These are phyloP conservation scores for Hemicrepidius hirtus DNA, from an alignment of 2,888 invertebrate species.

Conservation along the genomic window DNA sequence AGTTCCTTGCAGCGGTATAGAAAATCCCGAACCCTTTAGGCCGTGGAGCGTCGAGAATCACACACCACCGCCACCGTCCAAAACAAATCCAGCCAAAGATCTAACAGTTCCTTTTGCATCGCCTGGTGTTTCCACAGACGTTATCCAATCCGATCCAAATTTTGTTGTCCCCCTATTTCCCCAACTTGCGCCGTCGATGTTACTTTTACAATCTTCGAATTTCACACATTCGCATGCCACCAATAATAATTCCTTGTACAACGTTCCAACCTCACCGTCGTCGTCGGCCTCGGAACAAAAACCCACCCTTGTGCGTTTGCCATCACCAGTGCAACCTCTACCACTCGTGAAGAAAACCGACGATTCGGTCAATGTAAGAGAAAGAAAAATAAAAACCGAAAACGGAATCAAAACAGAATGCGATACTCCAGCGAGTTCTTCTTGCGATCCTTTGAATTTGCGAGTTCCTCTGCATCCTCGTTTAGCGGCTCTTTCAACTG, in stretches of 20 bases:
- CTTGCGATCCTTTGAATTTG: conserved; percentile 62
- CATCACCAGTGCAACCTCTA: conserved; percentile 52
- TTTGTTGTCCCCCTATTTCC: conserved; percentile 41
- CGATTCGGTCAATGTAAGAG: conserved; percentile 7
- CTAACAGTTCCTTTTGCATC: conserved; percentile 35
- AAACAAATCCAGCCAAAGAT: conserved; percentile 29
- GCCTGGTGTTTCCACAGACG: conserved; percentile 21
- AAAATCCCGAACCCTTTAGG: conserved; percentile 73
- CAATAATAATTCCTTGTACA: conserved; percentile 57
- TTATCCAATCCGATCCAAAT: conserved; percentile 33
- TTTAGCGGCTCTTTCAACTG: conserved; percentile 57
- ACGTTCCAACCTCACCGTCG: conserved; percentile 61
- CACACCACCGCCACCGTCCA: conserved; percentile 13
- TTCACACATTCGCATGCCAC: conserved; percentile 55
- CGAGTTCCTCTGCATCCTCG: conserved; percentile 67
- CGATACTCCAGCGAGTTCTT: conserved; percentile 54
- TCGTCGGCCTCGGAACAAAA: conserved; percentile 36
- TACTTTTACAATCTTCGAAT: conserved; percentile 15
- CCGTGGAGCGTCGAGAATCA: conserved; percentile 77
- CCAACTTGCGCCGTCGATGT: conserved; percentile 22
- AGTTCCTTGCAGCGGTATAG: conserved; percentile 44
- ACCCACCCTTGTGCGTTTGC: conserved; percentile 62
- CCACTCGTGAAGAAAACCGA: conserved; percentile 47
- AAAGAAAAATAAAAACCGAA: conserved; percentile 45
- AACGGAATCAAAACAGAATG: conserved; percentile 50